phyloP scores from a whole-genome alignment of 2,797 vertebrate genomes.

The Xerus rutilus region DNA sequence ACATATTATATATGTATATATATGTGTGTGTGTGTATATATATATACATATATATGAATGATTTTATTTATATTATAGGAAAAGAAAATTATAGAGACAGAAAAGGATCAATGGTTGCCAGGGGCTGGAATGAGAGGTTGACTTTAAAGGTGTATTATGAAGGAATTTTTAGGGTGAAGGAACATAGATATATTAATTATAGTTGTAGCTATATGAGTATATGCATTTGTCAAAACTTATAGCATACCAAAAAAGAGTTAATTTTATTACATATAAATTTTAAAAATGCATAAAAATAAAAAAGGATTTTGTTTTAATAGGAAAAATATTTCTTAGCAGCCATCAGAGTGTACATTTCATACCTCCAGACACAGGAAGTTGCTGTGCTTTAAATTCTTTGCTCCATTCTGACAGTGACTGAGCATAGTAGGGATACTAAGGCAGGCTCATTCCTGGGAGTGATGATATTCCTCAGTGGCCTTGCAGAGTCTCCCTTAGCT shows the following conservation, averaged over 20 bases:
- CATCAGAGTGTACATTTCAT: neutral
- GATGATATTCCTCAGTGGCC: neutral
- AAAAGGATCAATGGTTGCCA: neutral
- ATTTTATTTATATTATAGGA: slow-evolving; percentile 23
- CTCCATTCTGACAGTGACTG: neutral
- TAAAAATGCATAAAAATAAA: slow-evolving; percentile 5
- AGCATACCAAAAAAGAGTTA: neutral
- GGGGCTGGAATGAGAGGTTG: neutral
- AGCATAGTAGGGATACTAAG: neutral
- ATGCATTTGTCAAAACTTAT: neutral
- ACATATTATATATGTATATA: neutral
- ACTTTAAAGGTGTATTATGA: neutral
- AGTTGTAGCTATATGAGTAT: neutral
- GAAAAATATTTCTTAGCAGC: neutral
- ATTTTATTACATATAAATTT: neutral
- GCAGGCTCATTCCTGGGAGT: neutral
- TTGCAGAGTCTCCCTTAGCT: neutral
- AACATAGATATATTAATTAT: neutral
- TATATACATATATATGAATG: neutral
- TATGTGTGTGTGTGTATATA: too few relatives aligned
- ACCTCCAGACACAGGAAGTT: neutral
- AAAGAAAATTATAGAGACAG: neutral
- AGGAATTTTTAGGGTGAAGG: neutral
- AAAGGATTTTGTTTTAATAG: neutral
- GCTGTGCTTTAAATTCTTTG: neutral